Evolutionary conservation across 1,140 invertebrate genomes (phyloP).

Genomic region (Lucilia cuprina): DNA sequence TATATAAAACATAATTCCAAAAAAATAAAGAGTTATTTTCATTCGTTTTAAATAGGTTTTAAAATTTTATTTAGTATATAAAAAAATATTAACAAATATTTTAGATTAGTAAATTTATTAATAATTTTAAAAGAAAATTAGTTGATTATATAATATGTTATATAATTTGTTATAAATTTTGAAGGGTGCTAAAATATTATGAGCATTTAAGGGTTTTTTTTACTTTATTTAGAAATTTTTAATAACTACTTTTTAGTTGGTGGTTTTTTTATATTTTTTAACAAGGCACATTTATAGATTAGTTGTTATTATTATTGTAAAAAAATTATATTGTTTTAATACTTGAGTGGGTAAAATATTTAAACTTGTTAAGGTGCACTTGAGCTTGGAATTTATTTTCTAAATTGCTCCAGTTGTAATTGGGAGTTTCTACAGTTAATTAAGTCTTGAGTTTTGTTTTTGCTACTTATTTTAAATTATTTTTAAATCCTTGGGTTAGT

Average conservation of each 20-base stretch:
- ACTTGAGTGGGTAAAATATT: neutral
- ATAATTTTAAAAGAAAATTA: neutral
- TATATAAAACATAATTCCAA: neutral
- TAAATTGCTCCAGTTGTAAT: neutral
- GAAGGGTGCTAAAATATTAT: neutral
- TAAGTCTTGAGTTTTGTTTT: neutral
- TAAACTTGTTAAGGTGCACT: neutral
- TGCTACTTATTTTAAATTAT: neutral
- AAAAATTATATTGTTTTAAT: neutral
- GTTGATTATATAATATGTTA: neutral
- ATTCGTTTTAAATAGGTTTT: neutral
- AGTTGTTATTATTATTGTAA: neutral
- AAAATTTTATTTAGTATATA: neutral
- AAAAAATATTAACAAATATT: neutral
- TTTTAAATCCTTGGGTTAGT: neutral
- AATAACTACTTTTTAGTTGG: neutral
- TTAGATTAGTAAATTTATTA: neutral
- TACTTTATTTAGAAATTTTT: neutral
- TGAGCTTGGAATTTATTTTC: neutral
- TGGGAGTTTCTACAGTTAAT: neutral
- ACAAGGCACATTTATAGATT: conserved; percentile 6
- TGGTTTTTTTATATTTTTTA: neutral
- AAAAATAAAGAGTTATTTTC: neutral
- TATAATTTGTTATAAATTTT: neutral
- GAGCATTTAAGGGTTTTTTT: too few species aligned